Percentiles rank a stretch among this genome's conserved stretches.
Evolutionary conservation across 2,797 vertebrate species (phyloP).

Genomic region (Nothura maculosa): DNA sequence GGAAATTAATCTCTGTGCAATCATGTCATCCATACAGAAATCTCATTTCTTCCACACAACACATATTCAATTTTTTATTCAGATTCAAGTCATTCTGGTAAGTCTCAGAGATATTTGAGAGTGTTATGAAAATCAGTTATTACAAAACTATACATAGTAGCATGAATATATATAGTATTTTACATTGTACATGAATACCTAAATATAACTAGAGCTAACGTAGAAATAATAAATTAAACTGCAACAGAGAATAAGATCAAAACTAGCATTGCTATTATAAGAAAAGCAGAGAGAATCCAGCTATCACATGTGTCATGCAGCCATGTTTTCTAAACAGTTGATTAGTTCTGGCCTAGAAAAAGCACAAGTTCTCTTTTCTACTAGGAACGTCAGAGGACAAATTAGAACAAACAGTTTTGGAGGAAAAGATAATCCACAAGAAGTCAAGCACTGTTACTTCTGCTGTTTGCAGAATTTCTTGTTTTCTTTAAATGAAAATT

Average conservation of each 20-base stretch:
- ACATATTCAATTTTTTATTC: background rate
- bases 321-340: background rate
- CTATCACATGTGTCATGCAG: fast-evolving
- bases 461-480: background rate
- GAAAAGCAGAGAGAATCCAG: background rate
- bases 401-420: background rate
- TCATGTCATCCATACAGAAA: background rate
- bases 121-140: background rate
- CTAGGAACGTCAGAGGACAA: background rate
- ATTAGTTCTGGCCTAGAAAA: background rate
- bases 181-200: too few relatives aligned
- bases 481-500: background rate
- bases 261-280: background rate
- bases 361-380: background rate
- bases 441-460: background rate
- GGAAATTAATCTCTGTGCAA: background rate
- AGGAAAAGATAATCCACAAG: background rate
- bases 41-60: background rate
- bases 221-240: background rate
- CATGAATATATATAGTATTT: too few relatives aligned
- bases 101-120: background rate
- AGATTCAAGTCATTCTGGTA: background rate
- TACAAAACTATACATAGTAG: background rate
- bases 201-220: too few relatives aligned
- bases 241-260: background rate